Base-by-base conservation (phyloP, 2,888 invertebrate species). In the Tenthredo mesomela region DNA sequence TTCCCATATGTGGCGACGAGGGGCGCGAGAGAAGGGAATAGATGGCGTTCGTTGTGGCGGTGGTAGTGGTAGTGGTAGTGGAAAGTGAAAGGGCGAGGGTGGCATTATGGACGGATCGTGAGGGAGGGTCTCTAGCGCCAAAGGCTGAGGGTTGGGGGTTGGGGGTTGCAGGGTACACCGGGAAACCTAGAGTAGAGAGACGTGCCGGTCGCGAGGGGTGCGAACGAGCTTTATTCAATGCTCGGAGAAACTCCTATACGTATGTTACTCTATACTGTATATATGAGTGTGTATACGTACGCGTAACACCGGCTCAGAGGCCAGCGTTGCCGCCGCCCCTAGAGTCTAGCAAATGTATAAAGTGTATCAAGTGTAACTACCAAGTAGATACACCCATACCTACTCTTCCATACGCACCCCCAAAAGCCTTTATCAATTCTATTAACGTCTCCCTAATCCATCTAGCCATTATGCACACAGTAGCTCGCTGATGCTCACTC, bases 131-230 rank as follows among this genome's bases (percentile, higher is more conserved):
- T 82, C 85, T 82, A 33, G 65, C 67, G 58, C 67, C 58, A 61
- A 40, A 61, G 61, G 80, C 80, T 80, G 43, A 21, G 73, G 73
- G 43, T 73, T 80, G 61, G 6, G 73, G 43, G 40, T 43, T 9
- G 73, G n/a, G 61, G 61, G 61, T 25, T 43, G 21, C 43, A 50
- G 47, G 50, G 54, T 33, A 67, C 29, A 50, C 37, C 77, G 77
- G 40, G 54, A 73, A 73, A 73, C 71, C 71, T 73, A 73, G 71
- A 73, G 77, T 77, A 40, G 50, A 77, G 77, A 54, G 33, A 91
- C 93, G 93, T 92, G 92, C 92, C 92, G 92, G 91, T 91, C 43
- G 75, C 71, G 77, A 77, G 73, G 77, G 77, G 84, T 86, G 86
- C 84, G 86, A 87, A 84, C 85, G 84, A 80, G 82, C 47, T 82